Evolutionary conservation across 2,797 vertebrate species (phyloP).

Genomic region (Anguilla anguilla): DNA sequence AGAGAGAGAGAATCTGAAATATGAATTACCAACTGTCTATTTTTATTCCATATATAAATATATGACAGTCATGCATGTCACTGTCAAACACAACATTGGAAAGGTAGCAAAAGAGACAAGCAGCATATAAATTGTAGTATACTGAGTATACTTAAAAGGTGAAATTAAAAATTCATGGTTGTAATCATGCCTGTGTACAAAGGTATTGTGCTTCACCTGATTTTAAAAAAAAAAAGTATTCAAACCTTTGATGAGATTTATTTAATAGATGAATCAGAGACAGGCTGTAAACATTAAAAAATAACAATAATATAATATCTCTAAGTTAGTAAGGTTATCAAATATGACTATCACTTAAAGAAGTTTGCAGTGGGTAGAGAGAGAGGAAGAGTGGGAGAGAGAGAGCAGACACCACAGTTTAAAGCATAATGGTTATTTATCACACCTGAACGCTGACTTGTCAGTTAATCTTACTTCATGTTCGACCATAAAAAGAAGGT

Average conservation of each 20-base stretch:
- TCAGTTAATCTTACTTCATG: constrained; percentile 32
- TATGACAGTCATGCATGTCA: neutral
- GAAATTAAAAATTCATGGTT: neutral
- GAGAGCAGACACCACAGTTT: constrained; percentile 19
- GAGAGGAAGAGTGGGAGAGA: constrained; percentile 9
- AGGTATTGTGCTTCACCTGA: no score
- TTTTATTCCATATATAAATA: no score
- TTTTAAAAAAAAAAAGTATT: no score
- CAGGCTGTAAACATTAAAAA: no score
- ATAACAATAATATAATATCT: no score
- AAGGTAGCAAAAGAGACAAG: neutral
- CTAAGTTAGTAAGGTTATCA: no score
- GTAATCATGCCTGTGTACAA: no score
- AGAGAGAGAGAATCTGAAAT: no score
- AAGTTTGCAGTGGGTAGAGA: neutral
- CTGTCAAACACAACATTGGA: neutral
- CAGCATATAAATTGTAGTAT: neutral
- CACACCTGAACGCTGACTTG: constrained; percentile 23
- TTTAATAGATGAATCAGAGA: no score
- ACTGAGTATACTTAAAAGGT: neutral
- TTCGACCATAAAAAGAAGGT: constrained; percentile 8
- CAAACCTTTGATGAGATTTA: no score
- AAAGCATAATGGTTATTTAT: constrained; percentile 32
- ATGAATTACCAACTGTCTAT: no score
- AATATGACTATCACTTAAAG: no score